Evolutionary conservation across 2,888 invertebrate genomes (phyloP), one percentile per base, ranked within the genome.

Genomic region (Chloromyia formosa): DNA sequence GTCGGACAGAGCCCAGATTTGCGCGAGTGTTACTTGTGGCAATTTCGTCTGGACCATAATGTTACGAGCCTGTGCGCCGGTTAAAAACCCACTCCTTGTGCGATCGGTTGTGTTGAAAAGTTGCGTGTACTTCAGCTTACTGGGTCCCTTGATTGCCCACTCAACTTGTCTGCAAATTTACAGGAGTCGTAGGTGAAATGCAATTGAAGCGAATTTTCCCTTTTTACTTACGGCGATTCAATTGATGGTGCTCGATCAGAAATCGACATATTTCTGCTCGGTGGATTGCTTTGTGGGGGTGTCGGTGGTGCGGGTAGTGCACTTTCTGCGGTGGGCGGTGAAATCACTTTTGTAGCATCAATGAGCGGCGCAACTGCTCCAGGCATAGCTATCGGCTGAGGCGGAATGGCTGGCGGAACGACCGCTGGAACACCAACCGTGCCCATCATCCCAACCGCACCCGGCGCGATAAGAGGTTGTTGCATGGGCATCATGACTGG

Each of bases 1-100:
- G 84, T 98, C 98, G 0, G 98, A 90, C 20, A 98, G 86, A 1
- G 93, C 91, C 96, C 98, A 98, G 79, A 99, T 96, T 87, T 96
- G 94, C 18, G 98, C 98, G 16, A 99, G 87, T 58, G 93, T 89
- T 40, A 89, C 88, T 82, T 98, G 96, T 3, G 97, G 94, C 76
- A 99, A 88, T 77, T 96, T 93, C 10, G 97, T 94, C 84, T 97
- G 96, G 61, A 98, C 90, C 88, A 99, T 92, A 75, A 98, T 92
- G 78, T 94, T 92, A 76, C 98, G 89, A 0, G 98, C 98, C 85
- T 97, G 97, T 0, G 92, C 92, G 0, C 97, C 97, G 1, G 94
- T 94, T 72, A 98, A 88, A 80, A 89, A 93, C 0, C 97, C 97
- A n/a, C 90, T 90, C 82, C 96, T 92, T 18, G 92, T 88, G 78